Evolutionary conservation across 2,113 vertebrate species (phyloP).

Genomic region (Arothron firmamentum): DNA sequence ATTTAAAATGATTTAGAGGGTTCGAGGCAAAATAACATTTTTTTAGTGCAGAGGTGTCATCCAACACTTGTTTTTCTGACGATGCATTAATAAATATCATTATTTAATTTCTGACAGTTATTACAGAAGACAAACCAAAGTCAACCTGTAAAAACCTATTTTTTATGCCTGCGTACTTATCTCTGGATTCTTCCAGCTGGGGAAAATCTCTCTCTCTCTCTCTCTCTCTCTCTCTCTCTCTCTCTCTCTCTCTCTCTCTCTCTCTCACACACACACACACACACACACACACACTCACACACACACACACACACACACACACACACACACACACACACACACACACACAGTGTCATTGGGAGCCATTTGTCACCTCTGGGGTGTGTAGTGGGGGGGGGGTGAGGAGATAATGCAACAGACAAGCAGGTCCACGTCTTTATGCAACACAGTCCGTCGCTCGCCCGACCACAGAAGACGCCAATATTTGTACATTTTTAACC

Average conservation of each 20-base stretch:
- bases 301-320: background rate
- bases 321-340: background rate
- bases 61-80: no score
- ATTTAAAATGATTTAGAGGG: no score
- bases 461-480: no score
- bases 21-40: no score
- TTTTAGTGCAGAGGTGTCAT: no score
- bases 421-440: background rate
- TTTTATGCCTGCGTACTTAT: background rate
- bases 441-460: background rate
- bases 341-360: background rate
- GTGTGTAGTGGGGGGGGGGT: no score
- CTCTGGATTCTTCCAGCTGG: constrained; percentile 1
- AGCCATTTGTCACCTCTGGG: background rate
- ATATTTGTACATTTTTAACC: no score
- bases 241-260: background rate
- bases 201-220: constrained; percentile 5
- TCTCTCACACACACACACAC: no score
- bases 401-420: background rate
- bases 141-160: background rate
- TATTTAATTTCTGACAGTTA: no score
- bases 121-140: no score
- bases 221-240: background rate
- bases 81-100: no score
- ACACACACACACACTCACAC: background rate